phyloP scores from a whole-genome alignment of 2,888 invertebrate species.

The Zaprionus lineosus region DNA sequence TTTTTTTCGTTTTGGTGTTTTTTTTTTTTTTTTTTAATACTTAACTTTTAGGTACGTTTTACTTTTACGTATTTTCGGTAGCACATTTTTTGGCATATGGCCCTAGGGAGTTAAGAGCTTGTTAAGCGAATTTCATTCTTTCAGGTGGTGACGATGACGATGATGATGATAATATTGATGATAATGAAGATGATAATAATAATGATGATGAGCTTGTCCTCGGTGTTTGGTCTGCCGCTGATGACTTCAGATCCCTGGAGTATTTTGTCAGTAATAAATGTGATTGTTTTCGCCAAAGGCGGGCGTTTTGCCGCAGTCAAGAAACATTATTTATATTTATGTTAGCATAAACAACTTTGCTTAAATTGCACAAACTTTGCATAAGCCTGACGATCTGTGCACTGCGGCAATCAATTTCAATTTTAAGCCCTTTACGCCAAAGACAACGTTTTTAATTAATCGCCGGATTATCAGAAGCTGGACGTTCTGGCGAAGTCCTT shows the following conservation, averaged over 20 bases:
- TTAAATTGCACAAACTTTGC: constrained; percentile 64
- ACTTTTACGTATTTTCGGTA: constrained; percentile 37
- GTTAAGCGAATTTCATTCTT: constrained; percentile 64
- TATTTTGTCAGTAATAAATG: constrained; percentile 63
- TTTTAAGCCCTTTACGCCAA: constrained; percentile 76
- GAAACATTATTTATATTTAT: constrained; percentile 56
- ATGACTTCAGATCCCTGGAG: constrained; percentile 63
- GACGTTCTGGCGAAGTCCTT: too few species aligned
- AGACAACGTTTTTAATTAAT: constrained; percentile 81
- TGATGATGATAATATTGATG: constrained; percentile 35
- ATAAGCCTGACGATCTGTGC: constrained; percentile 51
- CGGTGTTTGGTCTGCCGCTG: constrained; percentile 23
- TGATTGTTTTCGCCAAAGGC: constrained; percentile 66
- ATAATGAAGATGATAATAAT: constrained; percentile 13
- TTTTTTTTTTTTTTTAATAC: constrained; percentile 27
- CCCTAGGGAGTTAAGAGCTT: constrained; percentile 66
- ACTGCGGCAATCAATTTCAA: constrained; percentile 69
- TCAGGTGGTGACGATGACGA: constrained; percentile 51
- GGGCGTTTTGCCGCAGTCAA: constrained; percentile 1
- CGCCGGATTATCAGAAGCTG: constrained; percentile 74
- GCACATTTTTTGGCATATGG: constrained; percentile 48
- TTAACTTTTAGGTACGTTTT: constrained; percentile 27
- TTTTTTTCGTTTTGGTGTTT: constrained; percentile 21
- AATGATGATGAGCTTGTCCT: constrained; percentile 15
- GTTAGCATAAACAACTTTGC: constrained; percentile 56